Conservation (phyloP, 1,140 invertebrate genomes). For the Chrysoperla carnea region DNA sequence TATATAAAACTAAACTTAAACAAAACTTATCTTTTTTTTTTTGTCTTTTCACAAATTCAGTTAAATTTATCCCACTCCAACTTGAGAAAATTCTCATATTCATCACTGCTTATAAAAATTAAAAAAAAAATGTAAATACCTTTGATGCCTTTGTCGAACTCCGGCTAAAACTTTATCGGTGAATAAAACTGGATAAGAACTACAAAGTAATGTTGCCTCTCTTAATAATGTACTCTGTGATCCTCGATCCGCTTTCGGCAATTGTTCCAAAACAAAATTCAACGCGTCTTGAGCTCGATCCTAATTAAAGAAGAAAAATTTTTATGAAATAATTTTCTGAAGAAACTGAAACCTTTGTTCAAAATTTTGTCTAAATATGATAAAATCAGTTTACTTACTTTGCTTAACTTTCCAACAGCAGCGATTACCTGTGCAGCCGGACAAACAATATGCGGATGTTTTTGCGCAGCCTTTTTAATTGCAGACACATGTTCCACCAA, state of each 20-base stretch:
- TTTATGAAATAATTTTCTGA: neutral
- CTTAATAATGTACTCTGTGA: slow-evolving; percentile 50
- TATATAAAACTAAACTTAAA: neutral
- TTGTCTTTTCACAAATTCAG: too few species aligned
- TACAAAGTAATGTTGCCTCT: slow-evolving; percentile 59
- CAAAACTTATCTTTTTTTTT: too few species aligned
- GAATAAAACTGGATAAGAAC: slow-evolving; percentile 55
- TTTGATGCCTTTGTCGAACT: slow-evolving; percentile 42
- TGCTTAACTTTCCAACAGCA: slow-evolving; percentile 39
- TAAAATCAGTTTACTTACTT: slow-evolving; percentile 22
- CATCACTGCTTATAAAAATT: too few species aligned
- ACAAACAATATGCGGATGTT: slow-evolving; percentile 44
- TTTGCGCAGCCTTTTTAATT: slow-evolving; percentile 44
- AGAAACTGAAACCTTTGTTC: too few species aligned
- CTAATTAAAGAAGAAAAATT: slow-evolving; percentile 28
- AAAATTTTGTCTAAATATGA: too few species aligned
- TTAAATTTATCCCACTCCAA: too few species aligned
- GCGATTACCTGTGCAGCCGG: slow-evolving; percentile 45
- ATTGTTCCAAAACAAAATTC: slow-evolving; percentile 57
- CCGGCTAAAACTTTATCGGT: slow-evolving; percentile 56
- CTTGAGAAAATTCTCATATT: too few species aligned
- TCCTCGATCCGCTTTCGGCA: slow-evolving; percentile 47
- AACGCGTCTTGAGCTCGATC: slow-evolving; percentile 59
- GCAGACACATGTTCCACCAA: slow-evolving; percentile 47
- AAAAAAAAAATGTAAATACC: slow-evolving; percentile 7